Conservation (phyloP, 1,140 invertebrate species). For the Drosophila bipectinata region DNA sequence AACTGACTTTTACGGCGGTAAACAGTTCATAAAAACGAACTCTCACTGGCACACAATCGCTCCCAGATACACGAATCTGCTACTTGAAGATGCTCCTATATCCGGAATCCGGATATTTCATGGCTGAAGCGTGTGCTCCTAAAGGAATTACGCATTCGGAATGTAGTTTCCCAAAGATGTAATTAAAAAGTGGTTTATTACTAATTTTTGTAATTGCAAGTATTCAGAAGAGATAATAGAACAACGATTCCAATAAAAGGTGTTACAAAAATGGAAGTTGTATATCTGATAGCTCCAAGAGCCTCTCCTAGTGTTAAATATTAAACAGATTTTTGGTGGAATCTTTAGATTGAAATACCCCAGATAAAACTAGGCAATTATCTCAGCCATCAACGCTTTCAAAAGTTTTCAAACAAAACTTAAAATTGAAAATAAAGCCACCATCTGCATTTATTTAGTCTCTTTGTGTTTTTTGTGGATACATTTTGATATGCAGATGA, state of each 20-base stretch:
- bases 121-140: conserved; percentile 27
- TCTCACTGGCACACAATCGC: conserved; percentile 36
- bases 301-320: no score
- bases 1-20: conserved; percentile 79
- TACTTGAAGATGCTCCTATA: conserved; percentile 40
- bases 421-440: conserved; percentile 23
- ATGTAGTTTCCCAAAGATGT: conserved; percentile 6
- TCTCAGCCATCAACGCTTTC: not conserved
- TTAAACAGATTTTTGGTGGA: not conserved
- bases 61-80: conserved; percentile 29
- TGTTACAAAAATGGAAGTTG: not conserved
- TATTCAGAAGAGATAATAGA: not conserved
- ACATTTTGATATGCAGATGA: conserved; percentile 26
- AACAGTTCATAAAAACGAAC: conserved; percentile 73
- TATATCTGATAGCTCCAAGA: no score
- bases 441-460: conserved; percentile 17
- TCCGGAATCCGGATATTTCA: conserved; percentile 30
- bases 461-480: conserved; percentile 4
- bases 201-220: not conserved
- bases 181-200: not conserved
- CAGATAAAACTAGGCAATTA: not conserved
- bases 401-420: conserved; percentile 1
- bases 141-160: conserved; percentile 19
- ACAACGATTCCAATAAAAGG: not conserved
- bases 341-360: not conserved